Base-by-base conservation (phyloP, 2,797 vertebrate species). In the Perdix hodgsoniae region DNA sequence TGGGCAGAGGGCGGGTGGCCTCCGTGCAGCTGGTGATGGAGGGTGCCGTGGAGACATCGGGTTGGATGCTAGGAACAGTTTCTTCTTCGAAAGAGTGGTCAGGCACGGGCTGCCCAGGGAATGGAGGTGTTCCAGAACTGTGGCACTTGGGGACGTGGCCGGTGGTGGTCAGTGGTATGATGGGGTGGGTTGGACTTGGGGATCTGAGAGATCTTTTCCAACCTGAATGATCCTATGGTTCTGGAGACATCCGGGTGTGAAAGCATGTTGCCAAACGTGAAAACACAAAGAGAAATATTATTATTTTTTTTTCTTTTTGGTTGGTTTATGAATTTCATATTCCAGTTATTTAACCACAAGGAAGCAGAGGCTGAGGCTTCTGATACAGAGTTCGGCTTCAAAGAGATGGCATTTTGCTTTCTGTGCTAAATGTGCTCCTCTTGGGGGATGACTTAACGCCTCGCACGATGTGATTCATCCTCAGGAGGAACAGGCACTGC, bases 351-450 rank as follows among this genome's bases (percentile, higher is more conserved):
- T 91, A 93, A 92, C 74, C 78, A 80, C 56, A 87, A 82, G 70
- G 89, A 95, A 94, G 24, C 66, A 83, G 69, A 33, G 73, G 47
- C 91, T 75, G 78, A 89, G 33, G 77, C 82, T 88, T 96, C 88
- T 93, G 93, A 73, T 67, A 91, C 56, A 59, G 50, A 75, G 60
- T 50, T 69, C 40, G n/a, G 42, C 88, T 91, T 87, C 90, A 92
- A 84, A 95, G 91, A 79, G 84, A 86, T 95, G 89, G 72, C 73
- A 37, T 94, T 92, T 71, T 84, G 80, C 77, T 77, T 75, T 83
- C 86, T 88, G 44, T 91, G 93, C 86, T 96, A 84, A 84, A 92
- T 85, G 49, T 93, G 87, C 73, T 89, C 8, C 86, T 92, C 59
- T 89, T 54, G 59, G 71, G 88, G 6, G 57, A 83, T 95, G 92